Evolutionary conservation across 2,797 vertebrate genomes (phyloP), one percentile per base, ranked within the genome.

Genomic region (Eidolon dupreanum): DNA sequence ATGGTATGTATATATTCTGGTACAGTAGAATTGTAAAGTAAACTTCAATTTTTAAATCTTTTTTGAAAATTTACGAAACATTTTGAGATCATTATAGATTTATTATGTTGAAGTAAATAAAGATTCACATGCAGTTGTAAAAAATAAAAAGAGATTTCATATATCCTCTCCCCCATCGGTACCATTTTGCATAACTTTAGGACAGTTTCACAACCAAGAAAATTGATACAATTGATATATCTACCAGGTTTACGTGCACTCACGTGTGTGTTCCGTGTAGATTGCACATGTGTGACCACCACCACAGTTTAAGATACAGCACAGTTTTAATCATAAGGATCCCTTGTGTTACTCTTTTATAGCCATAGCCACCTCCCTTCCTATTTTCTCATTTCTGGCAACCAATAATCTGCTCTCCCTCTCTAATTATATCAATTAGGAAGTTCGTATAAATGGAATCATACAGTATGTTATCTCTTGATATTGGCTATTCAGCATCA

Each of bases 1-100:
- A 66, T 20, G 13, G 81, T 38, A 33, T 43, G 3, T 74, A 4
- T 86, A 3, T 49, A 9, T 83, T 57, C 12, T 83, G 31, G 26
- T 38, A 57, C 36, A 63, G 65, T 86, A 89, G 28, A 68, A 74
- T 83, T 36, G 13, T 90, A n/a, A 88, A 70, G 8, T 85, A 53
- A 89, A 91, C 88, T 81, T 55, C 10, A 20, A 8, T 75, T 51
- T 95, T 78, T 68, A 5, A 41, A 46, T 66, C 28, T 43, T 89
- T 74, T 66, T 66, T 53, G 51, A 61, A 91, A 51, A 12, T 79
- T 49, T n/a, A 10, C 3, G 36, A 20, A 66, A 31, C 7, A 9
- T 86, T 91, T 86, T 61, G 71, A 83, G 36, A n/a, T 86, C 55
- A 38, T 59, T 94, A 11, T 24, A 70, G 46, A 84, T 85, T 90